Conservation (phyloP, 2,888 invertebrate species). For the Pterobdella sp. region DNA sequence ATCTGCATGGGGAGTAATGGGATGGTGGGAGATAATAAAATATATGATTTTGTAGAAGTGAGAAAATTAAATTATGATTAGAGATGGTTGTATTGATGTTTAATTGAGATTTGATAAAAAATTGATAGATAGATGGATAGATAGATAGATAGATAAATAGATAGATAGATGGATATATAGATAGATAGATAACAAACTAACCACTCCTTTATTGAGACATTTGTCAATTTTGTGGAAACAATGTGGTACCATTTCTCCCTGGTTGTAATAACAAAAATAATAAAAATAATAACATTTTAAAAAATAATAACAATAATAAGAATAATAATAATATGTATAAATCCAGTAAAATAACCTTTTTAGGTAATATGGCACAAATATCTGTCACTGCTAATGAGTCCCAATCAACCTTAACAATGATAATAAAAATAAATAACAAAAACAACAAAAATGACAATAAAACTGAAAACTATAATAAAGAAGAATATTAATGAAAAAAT, state of each 20-base stretch:
- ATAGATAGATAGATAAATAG: no score
- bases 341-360: conserved; percentile 9
- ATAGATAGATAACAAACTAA: conserved; percentile 18
- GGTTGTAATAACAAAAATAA: not conserved
- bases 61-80: not conserved
- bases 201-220: conserved; percentile 29
- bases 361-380: conserved; percentile 23
- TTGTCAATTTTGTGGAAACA: conserved; percentile 30
- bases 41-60: not conserved
- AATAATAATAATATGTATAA: not conserved
- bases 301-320: not conserved
- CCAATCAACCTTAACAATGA: conserved; percentile 26
- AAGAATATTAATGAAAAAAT: no score
- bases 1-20: conserved; percentile 4
- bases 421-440: no score
- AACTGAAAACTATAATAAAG: no score
- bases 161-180: no score
- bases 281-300: not conserved
- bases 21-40: no score
- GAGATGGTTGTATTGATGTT: not conserved
- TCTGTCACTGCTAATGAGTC: conserved; percentile 28
- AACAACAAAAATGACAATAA: no score
- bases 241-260: conserved; percentile 31
- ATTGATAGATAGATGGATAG: no score
- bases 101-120: not conserved